A percentile compares a stretch with the other conserved stretches of the same genome.
phyloP scores from a whole-genome alignment of 2,888 invertebrate genomes.

The Drosophila rubida region DNA sequence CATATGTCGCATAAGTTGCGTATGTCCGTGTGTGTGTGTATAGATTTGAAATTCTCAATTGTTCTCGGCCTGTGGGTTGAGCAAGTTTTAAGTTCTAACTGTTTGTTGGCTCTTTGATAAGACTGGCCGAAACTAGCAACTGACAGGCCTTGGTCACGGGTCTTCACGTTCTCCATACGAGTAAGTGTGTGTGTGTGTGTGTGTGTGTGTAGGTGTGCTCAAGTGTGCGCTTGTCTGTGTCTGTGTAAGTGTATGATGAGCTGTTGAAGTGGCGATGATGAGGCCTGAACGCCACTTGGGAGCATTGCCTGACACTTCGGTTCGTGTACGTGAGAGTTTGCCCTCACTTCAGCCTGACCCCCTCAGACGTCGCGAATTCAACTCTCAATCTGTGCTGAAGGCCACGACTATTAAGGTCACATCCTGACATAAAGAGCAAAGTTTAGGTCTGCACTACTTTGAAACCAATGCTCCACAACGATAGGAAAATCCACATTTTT shows the following conservation, averaged over 20 bases:
- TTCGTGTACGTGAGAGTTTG: conserved; percentile 3
- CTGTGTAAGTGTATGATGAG: conserved; percentile 21
- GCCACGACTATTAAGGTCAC: neutral
- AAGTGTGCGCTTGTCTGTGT: neutral
- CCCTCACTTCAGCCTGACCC: neutral
- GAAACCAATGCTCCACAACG: too few species aligned
- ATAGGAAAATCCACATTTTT: too few species aligned
- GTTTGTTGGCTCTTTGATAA: conserved; percentile 65
- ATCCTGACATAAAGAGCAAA: neutral
- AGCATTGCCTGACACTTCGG: conserved; percentile 8
- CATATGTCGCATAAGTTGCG: neutral
- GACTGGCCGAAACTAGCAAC: conserved; percentile 47
- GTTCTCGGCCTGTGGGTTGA: conserved; percentile 49
- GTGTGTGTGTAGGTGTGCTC: neutral
- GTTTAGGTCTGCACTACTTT: neutral
- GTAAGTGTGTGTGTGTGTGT: neutral
- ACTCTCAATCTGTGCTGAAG: neutral
- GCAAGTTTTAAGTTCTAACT: conserved; percentile 70
- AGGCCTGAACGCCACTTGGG: conserved; percentile 17
- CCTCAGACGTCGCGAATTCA: neutral
- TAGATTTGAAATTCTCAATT: conserved; percentile 30
- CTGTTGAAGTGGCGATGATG: conserved; percentile 41
- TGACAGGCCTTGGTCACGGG: conserved; percentile 55
- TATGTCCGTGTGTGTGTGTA: conserved; percentile 9
- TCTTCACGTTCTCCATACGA: conserved; percentile 12